Evolutionary conservation across 2,113 vertebrate species (phyloP).

Genomic region (Chamaetylas fuelleborni): DNA sequence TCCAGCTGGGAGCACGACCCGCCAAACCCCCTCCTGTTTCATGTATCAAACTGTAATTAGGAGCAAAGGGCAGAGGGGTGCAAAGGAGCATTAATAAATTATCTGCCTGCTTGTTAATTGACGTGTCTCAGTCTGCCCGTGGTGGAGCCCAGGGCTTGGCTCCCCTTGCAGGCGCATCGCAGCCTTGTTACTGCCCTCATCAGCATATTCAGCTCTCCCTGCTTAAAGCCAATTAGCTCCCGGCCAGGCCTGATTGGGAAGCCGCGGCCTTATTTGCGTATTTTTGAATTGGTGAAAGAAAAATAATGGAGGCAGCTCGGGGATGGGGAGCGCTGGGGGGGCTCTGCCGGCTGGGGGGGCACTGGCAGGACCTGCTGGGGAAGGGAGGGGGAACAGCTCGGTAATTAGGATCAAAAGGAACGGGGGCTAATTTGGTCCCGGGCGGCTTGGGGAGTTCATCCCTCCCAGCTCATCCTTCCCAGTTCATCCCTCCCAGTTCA

Average conservation of each 20-base stretch:
- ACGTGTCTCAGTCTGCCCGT: slow-evolving; percentile 23
- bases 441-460: neutral
- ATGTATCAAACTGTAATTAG: slow-evolving; percentile 56
- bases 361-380: neutral
- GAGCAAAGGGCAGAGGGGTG: slow-evolving; percentile 19
- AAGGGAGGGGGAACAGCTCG: neutral
- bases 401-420: slow-evolving; percentile 18
- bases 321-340: neutral
- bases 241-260: slow-evolving; percentile 23
- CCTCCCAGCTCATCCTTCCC: too few relatives aligned
- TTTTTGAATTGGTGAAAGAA: slow-evolving; percentile 6
- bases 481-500: too few relatives aligned
- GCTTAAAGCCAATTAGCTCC: slow-evolving; percentile 71
- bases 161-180: slow-evolving; percentile 34
- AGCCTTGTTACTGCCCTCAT: slow-evolving; percentile 36
- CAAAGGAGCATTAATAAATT: slow-evolving; percentile 62
- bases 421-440: slow-evolving; percentile 1
- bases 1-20: neutral
- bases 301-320: neutral
- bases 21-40: neutral
- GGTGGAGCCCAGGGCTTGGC: neutral
- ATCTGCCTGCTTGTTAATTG: slow-evolving; percentile 62
- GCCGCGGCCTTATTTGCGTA: slow-evolving; percentile 39
- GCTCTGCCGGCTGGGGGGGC: neutral
- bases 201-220: slow-evolving; percentile 47